These are phyloP conservation scores for Neogobius melanostomus DNA, from an alignment of 2,113 vertebrate species.

Conservation along the genomic window DNA sequence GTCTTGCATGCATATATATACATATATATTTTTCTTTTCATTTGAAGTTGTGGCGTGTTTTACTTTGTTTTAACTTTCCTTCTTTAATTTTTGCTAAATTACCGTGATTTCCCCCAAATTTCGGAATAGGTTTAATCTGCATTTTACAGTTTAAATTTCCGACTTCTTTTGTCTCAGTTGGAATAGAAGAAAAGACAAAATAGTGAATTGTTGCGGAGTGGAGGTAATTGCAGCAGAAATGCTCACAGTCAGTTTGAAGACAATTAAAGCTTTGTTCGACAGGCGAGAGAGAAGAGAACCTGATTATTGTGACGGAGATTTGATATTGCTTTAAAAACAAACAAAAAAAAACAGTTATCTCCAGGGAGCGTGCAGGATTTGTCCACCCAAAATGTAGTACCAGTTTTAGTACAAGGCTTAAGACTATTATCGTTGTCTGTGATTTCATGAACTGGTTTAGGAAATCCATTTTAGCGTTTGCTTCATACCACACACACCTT, in stretches of 20 bases:
- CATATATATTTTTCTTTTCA: background rate
- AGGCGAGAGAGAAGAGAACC: conserved; percentile 60
- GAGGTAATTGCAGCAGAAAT: conserved; percentile 66
- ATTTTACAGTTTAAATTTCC: conserved; percentile 18
- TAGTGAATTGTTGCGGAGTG: conserved; percentile 56
- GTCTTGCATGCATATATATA: background rate
- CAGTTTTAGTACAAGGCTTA: background rate
- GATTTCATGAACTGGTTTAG: no score
- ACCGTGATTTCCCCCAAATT: background rate
- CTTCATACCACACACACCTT: no score
- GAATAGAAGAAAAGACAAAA: conserved; percentile 22
- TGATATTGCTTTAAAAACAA: conserved; percentile 80
- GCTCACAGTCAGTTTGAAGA: conserved; percentile 64
- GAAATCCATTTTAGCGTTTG: no score
- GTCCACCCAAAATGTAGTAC: conserved; percentile 61
- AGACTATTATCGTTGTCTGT: background rate
- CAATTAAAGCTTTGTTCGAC: conserved; percentile 75
- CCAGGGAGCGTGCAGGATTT: conserved; percentile 72
- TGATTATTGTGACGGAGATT: conserved; percentile 74
- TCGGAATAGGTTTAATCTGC: conserved; percentile 1
- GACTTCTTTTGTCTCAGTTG: conserved; percentile 23
- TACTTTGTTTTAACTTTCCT: conserved; percentile 7
- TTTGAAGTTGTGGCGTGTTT: background rate
- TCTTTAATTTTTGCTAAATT: background rate
- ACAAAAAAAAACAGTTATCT: conserved; percentile 71